Evolutionary conservation across 2,888 invertebrate genomes (phyloP), one percentile per base, ranked within the genome.

Genomic region (Rhingia campestris): DNA sequence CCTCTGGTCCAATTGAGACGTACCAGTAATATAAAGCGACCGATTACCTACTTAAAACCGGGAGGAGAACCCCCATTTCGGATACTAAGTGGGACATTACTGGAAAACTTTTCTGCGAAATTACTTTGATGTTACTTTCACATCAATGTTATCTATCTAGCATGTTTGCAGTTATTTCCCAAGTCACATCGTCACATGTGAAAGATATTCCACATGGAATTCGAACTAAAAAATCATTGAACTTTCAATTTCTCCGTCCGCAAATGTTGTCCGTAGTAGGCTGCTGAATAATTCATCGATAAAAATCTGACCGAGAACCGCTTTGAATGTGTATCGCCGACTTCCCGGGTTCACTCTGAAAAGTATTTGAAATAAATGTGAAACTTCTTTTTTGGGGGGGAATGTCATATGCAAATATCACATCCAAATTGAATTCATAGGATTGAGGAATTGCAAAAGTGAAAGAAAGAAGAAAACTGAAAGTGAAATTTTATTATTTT

Each of bases 201-300:
- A 32, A 4, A 33, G 43, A 56, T 14, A 22, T 10, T 43, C 10
- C 54, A 59, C 51, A 32, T 72, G 22, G 22, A 22, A 22, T 22
- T 22, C 22, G 43, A 47, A 63, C 61, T 58, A 41, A 43, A 45
- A 73, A 32, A 30, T 47, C 37, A 54, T 37, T 41, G 43, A 76
- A 77, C 81, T 66, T 77, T 77, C 66, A 58, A 30, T 43, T 66
- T 10, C 33, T 47, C n/a, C 35, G 51, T 33, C 6, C 14, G 67
- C 39, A 66, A 56, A 54, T 41, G 22, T 22, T 39, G 39, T 14
- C 12, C 33, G 37, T 59, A 63, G 66, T 51, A 7, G 47, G 73
- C 79, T 69, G 53, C 73, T 82, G 73, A 79, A 79, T 82, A 69
- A 82, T 82, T 79, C 69, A 82, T 82, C 49, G 76, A 72, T 45